These are phyloP conservation scores for Pollenia labialis DNA, from an alignment of 2,888 invertebrate species.

Conservation along the genomic window DNA sequence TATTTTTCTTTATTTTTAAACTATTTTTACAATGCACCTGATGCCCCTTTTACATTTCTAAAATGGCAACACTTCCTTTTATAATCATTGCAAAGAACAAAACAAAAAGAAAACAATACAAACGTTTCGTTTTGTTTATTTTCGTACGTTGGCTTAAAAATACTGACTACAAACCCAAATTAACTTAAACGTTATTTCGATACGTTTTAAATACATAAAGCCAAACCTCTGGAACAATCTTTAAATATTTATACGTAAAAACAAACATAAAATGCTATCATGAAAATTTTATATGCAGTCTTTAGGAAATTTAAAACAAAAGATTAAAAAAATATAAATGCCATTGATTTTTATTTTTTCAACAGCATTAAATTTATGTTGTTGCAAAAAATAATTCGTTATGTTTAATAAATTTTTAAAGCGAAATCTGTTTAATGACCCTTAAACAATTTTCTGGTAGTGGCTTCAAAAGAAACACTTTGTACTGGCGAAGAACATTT, in stretches of 20 bases:
- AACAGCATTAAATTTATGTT: neutral
- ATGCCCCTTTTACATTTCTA: too few relatives aligned
- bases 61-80: too few relatives aligned
- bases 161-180: slow-evolving; percentile 18
- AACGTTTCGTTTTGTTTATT: too few relatives aligned
- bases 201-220: slow-evolving; percentile 19
- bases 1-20: too few relatives aligned
- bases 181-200: slow-evolving; percentile 27
- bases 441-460: neutral
- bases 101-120: too few relatives aligned
- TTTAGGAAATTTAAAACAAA: neutral
- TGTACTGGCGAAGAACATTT: neutral
- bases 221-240: neutral
- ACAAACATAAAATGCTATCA: neutral
- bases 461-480: neutral
- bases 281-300: neutral
- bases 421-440: neutral
- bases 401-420: neutral
- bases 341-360: neutral
- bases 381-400: neutral
- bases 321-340: neutral
- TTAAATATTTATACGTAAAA: neutral
- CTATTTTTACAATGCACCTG: too few relatives aligned
- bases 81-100: too few relatives aligned
- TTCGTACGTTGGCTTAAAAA: too few relatives aligned